phyloP scores from a whole-genome alignment of 2,113 vertebrate species.

The Hydropotes inermis region DNA sequence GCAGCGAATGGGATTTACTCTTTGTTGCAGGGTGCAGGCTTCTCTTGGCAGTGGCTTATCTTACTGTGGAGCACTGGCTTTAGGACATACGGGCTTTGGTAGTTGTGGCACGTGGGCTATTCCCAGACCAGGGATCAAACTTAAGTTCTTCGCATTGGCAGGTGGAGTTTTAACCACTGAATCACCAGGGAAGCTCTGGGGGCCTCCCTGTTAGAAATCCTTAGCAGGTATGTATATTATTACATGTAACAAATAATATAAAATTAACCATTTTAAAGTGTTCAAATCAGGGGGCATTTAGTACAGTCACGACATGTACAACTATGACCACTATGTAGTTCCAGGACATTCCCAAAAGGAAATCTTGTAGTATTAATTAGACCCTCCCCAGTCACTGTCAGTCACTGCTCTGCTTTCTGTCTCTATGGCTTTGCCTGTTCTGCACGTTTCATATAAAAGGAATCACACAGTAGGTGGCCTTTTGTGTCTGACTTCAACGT shows the following conservation, averaged over 20 bases:
- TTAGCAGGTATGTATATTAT: background rate
- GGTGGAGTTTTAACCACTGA: background rate
- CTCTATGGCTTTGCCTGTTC: background rate
- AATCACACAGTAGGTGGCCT: background rate
- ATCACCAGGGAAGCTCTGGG: background rate
- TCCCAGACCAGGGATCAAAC: background rate
- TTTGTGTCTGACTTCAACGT: background rate
- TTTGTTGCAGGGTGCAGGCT: background rate
- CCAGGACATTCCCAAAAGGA: background rate
- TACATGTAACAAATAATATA: background rate
- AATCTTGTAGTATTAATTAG: background rate
- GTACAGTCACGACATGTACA: background rate
- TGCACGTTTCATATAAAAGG: no score
- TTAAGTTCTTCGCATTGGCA: background rate
- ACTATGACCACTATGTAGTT: background rate
- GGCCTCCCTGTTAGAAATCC: background rate
- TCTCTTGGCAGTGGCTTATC: background rate
- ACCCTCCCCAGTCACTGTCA: background rate
- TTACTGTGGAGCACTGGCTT: background rate
- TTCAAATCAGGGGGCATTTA: background rate
- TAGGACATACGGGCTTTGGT: background rate
- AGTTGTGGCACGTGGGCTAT: background rate
- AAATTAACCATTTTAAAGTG: background rate
- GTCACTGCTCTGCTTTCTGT: background rate
- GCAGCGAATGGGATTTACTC: fast-evolving